Conservation (phyloP, 2,888 invertebrate species). For the Drosophila merina region DNA sequence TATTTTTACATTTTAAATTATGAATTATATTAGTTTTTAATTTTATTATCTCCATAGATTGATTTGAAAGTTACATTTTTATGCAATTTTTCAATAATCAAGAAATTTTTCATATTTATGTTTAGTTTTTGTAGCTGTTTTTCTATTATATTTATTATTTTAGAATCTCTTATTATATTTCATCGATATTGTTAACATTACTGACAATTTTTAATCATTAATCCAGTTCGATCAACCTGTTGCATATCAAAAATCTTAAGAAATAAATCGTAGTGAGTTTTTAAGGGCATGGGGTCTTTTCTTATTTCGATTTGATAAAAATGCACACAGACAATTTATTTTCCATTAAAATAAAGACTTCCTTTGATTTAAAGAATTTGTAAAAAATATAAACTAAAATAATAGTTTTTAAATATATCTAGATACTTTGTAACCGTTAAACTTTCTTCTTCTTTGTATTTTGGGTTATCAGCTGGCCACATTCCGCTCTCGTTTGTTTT, state of each 20-base stretch:
- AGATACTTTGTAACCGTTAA: background rate
- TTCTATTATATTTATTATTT: too few species aligned
- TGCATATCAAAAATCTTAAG: background rate
- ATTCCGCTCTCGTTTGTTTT: background rate
- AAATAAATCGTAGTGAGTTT: background rate
- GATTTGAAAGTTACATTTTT: background rate
- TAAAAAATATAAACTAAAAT: too few species aligned
- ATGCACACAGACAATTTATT: too few species aligned
- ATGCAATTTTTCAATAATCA: background rate
- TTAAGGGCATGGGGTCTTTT: background rate
- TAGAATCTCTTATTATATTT: too few species aligned
- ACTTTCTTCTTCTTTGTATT: background rate
- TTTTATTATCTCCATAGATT: background rate
- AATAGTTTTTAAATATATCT: background rate
- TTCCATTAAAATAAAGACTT: too few species aligned
- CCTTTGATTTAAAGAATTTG: too few species aligned
- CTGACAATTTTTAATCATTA: background rate
- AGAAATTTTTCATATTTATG: too few species aligned
- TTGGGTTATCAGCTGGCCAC: conserved; percentile 2
- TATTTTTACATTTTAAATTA: conserved; percentile 1
- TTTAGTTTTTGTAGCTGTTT: too few species aligned
- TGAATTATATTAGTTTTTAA: background rate
- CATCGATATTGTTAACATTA: too few species aligned
- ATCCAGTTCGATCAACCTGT: background rate
- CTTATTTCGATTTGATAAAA: too few species aligned